Percentiles rank a stretch among this genome's conserved stretches.
These are phyloP conservation scores for Celastrina argiolus DNA, from an alignment of 2,888 invertebrate genomes.

Conservation along the genomic window DNA sequence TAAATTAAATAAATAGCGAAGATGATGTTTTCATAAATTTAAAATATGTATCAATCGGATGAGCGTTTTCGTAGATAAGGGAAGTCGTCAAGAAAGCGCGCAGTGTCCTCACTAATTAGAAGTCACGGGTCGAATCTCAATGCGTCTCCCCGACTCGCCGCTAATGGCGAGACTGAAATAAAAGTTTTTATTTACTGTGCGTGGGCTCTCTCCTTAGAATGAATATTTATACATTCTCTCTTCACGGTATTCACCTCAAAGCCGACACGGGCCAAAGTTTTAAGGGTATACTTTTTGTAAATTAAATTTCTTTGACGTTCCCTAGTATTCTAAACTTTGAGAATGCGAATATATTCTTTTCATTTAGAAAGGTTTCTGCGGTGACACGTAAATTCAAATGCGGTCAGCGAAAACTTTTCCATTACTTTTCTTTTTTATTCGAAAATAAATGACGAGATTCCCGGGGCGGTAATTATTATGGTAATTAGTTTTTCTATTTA, in stretches of 20 bases:
- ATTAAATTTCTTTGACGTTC: conserved; percentile 54
- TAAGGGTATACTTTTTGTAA: conserved; percentile 55
- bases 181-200: conserved; percentile 76
- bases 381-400: conserved; percentile 30
- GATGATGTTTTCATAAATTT: conserved; percentile 37
- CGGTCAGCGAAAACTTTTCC: conserved; percentile 24
- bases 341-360: conserved; percentile 39
- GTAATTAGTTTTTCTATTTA: conserved; percentile 14
- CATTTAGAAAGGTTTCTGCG: conserved; percentile 30
- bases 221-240: conserved; percentile 71
- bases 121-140: conserved; percentile 73
- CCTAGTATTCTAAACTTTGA: conserved; percentile 45
- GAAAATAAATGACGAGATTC: conserved; percentile 15
- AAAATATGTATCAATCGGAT: conserved; percentile 69
- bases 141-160: conserved; percentile 54
- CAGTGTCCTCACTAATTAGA: conserved; percentile 70
- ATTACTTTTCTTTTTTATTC: conserved; percentile 21
- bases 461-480: conserved; percentile 32
- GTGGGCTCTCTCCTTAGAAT: conserved; percentile 59
- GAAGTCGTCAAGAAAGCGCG: conserved; percentile 55
- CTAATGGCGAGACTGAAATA: conserved; percentile 68
- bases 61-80: conserved; percentile 67
- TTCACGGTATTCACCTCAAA: conserved; percentile 65
- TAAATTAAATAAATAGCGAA: background rate
- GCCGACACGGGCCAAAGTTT: conserved; percentile 52